phyloP scores from a whole-genome alignment of 2,797 vertebrate species.

The Corythornis leucogaster region DNA sequence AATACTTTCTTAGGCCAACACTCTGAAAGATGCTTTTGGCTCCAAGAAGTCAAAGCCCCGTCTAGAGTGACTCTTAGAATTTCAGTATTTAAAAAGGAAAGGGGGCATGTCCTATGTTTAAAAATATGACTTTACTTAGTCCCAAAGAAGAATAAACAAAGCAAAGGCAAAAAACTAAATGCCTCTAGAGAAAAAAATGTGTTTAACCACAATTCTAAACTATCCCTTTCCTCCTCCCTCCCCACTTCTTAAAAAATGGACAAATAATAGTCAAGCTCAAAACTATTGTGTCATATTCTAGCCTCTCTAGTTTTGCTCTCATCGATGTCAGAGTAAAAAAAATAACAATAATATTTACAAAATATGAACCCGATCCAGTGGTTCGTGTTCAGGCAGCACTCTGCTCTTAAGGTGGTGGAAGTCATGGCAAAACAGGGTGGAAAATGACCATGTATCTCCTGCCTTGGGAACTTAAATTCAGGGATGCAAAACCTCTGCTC shows the following conservation, averaged over 20 bases:
- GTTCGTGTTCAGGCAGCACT: neutral
- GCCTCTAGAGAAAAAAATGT: constrained; percentile 49
- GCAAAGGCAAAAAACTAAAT: constrained; percentile 61
- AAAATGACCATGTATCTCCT: neutral
- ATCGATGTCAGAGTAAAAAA: constrained; percentile 32
- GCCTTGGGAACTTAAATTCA: neutral
- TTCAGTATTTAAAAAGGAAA: constrained; percentile 26
- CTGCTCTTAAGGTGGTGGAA: constrained; percentile 2
- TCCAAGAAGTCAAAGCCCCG: neutral
- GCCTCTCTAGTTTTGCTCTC: neutral
- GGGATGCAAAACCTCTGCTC: neutral
- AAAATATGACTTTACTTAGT: constrained; percentile 65
- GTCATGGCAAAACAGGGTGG: neutral
- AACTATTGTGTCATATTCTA: constrained; percentile 20
- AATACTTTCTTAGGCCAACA: neutral
- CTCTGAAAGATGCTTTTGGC: neutral
- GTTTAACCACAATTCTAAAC: constrained; percentile 72
- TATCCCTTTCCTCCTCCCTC: constrained; percentile 30
- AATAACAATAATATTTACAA: constrained; percentile 58
- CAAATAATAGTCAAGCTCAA: constrained; percentile 6
- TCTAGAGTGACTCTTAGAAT: neutral
- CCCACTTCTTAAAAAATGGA: neutral
- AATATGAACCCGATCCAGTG: constrained; percentile 40
- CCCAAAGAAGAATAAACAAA: constrained; percentile 68
- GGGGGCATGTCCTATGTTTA: constrained; percentile 53